A percentile compares a stretch with the other conserved stretches of the same genome.
Conservation (phyloP, 2,888 invertebrate species). For the Zeuzera pyrina region DNA sequence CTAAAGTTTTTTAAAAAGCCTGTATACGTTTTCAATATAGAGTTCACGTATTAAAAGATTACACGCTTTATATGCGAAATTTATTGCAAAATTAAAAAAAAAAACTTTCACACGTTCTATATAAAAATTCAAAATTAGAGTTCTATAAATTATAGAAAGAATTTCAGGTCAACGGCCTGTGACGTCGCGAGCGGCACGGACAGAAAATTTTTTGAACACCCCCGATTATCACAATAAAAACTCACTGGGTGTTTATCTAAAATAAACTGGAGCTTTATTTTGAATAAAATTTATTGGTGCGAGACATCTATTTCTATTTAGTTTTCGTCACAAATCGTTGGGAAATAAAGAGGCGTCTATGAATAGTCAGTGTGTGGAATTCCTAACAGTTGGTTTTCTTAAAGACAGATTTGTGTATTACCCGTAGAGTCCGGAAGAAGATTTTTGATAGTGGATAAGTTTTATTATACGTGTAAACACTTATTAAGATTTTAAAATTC, state of each 20-base stretch:
- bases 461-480: too few relatives aligned
- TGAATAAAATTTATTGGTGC: constrained; percentile 59
- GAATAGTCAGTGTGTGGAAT: constrained; percentile 44
- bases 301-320: constrained; percentile 52
- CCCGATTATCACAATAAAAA: constrained; percentile 55
- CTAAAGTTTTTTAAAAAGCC: not conserved
- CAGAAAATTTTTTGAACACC: constrained; percentile 38
- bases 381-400: constrained; percentile 35
- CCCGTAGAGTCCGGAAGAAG: constrained; percentile 32
- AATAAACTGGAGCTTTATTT: constrained; percentile 44
- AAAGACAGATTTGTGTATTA: constrained; percentile 67
- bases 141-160: constrained; percentile 42
- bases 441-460: constrained; percentile 10
- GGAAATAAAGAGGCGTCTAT: constrained; percentile 43
- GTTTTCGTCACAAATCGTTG: constrained; percentile 45
- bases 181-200: constrained; percentile 20
- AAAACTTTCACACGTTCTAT: not conserved
- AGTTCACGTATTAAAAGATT: not conserved
- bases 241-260: constrained; percentile 35
- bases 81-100: not conserved
- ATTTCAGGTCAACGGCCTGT: constrained; percentile 47
- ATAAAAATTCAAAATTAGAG: constrained; percentile 30
- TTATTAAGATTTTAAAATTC: too few relatives aligned
- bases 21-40: not conserved
- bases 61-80: not conserved